Evolutionary conservation across 1,140 invertebrate genomes (phyloP).

Genomic region (Brachionus asplanchnoidis): DNA sequence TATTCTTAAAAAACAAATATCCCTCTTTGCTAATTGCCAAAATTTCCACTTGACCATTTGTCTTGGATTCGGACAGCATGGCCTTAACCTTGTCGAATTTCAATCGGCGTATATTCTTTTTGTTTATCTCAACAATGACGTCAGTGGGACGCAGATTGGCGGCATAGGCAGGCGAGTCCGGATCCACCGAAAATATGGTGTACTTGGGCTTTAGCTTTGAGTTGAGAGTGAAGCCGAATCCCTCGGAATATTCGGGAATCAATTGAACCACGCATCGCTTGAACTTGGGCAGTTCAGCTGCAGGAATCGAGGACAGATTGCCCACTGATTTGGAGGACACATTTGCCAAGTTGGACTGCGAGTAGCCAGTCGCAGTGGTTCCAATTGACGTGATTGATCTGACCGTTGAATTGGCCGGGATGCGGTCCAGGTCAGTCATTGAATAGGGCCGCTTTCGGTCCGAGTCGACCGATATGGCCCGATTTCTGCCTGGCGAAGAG

Average conservation of each 20-base stretch:
- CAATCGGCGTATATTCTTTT: conserved; percentile 20
- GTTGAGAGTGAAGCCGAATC: conserved; percentile 24
- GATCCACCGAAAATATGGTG: conserved; percentile 33
- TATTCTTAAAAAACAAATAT: conserved; percentile 29
- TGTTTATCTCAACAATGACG: conserved; percentile 40
- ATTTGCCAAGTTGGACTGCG: conserved; percentile 20
- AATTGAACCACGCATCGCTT: conserved; percentile 28
- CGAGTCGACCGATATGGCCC: conserved; percentile 8
- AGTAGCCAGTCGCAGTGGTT: conserved; percentile 20
- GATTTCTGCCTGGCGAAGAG: background rate
- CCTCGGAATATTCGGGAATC: background rate
- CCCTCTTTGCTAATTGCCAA: conserved; percentile 39
- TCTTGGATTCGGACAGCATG: conserved; percentile 6
- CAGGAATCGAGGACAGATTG: background rate
- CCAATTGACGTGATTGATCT: conserved; percentile 30
- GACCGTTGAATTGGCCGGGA: background rate
- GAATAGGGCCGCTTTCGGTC: conserved; percentile 28
- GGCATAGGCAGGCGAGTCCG: conserved; percentile 29
- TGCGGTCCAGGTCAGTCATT: conserved; percentile 29
- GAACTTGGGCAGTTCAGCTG: background rate
- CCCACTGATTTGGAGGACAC: conserved; percentile 35
- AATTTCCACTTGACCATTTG: conserved; percentile 31
- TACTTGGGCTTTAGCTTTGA: conserved; percentile 20
- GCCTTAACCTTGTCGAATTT: conserved; percentile 28
- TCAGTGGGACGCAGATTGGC: conserved; percentile 34